Evolutionary conservation across 2,113 vertebrate genomes (phyloP).

Genomic region (Syngnathus floridae): DNA sequence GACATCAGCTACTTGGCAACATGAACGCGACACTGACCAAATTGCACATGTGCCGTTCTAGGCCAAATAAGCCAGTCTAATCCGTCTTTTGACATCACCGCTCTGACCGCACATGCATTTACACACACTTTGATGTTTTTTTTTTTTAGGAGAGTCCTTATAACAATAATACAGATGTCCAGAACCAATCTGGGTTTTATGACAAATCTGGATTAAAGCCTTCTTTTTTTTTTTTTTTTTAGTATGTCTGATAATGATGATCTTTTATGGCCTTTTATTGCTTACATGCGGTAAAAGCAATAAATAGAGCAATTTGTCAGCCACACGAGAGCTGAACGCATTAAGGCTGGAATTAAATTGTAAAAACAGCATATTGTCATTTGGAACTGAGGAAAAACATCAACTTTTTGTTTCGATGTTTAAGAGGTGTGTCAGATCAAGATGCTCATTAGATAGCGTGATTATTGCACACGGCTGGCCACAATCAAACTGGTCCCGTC

Average conservation of each 20-base stretch:
- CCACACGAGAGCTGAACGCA: too few relatives aligned
- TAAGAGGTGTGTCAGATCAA: too few relatives aligned
- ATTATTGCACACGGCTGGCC: too few relatives aligned
- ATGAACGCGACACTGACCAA: slow-evolving; percentile 36
- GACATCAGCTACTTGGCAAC: slow-evolving; percentile 51
- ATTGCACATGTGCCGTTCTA: slow-evolving; percentile 53
- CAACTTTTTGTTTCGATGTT: too few relatives aligned
- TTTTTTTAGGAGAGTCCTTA: slow-evolving; percentile 25
- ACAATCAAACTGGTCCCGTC: too few relatives aligned
- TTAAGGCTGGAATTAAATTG: too few relatives aligned
- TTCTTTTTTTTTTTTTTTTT: background rate
- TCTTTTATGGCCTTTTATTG: background rate
- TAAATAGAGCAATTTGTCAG: background rate
- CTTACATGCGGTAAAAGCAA: background rate
- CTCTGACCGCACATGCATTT: slow-evolving; percentile 21
- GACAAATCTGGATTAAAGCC: slow-evolving; percentile 5
- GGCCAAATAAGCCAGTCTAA: slow-evolving; percentile 56
- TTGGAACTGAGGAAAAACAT: too few relatives aligned
- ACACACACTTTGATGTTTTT: slow-evolving; percentile 31
- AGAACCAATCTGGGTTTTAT: slow-evolving; percentile 12
- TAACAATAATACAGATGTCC: slow-evolving; percentile 33
- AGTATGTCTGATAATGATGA: background rate
- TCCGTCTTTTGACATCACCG: slow-evolving; percentile 58
- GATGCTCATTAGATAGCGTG: too few relatives aligned
- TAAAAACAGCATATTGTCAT: too few relatives aligned